phyloP scores from a whole-genome alignment of 2,888 invertebrate species.

The Lasioglossum marginatum region DNA sequence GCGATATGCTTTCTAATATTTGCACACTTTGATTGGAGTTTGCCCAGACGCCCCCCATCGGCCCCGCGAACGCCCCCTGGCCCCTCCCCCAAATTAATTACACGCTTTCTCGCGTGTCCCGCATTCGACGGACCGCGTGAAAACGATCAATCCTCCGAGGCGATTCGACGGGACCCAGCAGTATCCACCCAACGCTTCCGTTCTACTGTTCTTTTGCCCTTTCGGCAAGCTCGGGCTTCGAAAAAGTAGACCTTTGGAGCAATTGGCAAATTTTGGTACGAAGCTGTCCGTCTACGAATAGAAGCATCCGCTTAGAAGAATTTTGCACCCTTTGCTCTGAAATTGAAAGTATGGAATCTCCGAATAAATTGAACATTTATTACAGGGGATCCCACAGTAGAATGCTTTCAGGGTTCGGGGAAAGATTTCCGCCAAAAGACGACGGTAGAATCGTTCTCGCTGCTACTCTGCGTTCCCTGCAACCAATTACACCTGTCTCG shows the following conservation, averaged over 20 bases:
- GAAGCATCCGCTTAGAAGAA: too few relatives aligned
- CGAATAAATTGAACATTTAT: neutral
- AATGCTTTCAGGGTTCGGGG: neutral
- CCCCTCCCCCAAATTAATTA: constrained; percentile 68
- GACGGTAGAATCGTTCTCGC: neutral
- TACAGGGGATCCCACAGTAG: neutral
- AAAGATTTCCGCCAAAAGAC: neutral
- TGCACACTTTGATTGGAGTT: constrained; percentile 77
- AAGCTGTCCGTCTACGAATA: too few relatives aligned
- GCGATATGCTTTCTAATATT: constrained; percentile 76
- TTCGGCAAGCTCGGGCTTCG: neutral
- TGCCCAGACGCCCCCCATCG: constrained; percentile 67
- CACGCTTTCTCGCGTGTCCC: constrained; percentile 67
- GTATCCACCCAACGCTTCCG: neutral
- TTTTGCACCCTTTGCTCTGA: too few relatives aligned
- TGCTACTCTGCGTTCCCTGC: constrained; percentile 8
- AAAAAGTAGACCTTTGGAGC: neutral
- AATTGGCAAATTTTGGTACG: too few relatives aligned
- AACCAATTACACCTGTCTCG: constrained; percentile 45
- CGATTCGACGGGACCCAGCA: neutral
- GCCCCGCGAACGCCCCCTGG: neutral
- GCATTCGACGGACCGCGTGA: constrained; percentile 51
- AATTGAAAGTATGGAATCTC: neutral
- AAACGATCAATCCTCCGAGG: constrained; percentile 33
- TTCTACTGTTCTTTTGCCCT: neutral